Evolutionary conservation across 2,888 invertebrate species (phyloP), one percentile per base, ranked within the genome.

Genomic region (Hipparchia sbordonii): DNA sequence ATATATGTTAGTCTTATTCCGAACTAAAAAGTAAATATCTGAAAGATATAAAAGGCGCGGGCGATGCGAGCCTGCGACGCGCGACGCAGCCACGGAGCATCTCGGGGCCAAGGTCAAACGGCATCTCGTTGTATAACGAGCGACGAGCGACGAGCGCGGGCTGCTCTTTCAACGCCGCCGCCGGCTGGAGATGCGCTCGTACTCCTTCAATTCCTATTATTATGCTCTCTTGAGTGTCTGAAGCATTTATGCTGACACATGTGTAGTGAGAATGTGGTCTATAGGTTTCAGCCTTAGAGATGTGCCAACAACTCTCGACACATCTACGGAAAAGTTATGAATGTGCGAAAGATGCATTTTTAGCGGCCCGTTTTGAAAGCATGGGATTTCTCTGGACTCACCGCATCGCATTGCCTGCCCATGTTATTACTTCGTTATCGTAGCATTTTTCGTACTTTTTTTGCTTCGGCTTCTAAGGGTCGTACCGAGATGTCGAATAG

Each of bases 61-160:
- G 59, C 59, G 59, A 59, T 59, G 33, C 59, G 33, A 33, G 59
- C 1, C 9, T 8, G 23, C 12, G 52, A 52, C 52, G 52, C 52
- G 52, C 8, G 13, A 56, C 23, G 23, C 23, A 23, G 8, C 13
- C 9, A 57, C 6, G 23, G 57, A 13, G 23, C 23, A 57, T 23
- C 23, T 57, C 8, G 13, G 2, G 63, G 51, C 33, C 63, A 63
- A 63, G 63, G 63, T 63, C 63, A 13, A 13, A 13, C 9, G 51
- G 9, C 63, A 51, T 63, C 51, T 51, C 63, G 33, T 63, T 51
- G 48, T 51, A 2, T 63, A 10, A 46, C 61, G 60, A 57, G 59
- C 33, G 59, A 46, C 61, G 60, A 57, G 59, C 33, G 59, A 4
- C 33, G 59, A 9, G 59, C 59, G 33, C 33, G 33, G 33, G 10